phyloP scores from a whole-genome alignment of 2,888 invertebrate genomes.

The Pammene aurita region DNA sequence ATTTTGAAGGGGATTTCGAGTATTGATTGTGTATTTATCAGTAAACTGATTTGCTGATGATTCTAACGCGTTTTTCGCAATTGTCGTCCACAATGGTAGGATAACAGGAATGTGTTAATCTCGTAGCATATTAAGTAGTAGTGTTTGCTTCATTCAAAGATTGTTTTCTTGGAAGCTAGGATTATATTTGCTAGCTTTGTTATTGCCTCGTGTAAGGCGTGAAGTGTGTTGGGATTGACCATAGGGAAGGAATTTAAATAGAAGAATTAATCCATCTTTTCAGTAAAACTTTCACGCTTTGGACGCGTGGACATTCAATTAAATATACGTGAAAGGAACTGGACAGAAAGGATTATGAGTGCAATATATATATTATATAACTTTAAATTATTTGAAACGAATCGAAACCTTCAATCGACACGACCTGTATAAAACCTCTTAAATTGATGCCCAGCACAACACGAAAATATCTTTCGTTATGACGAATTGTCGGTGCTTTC shows the following conservation, averaged over 20 bases:
- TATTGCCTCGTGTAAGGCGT: slow-evolving; percentile 35
- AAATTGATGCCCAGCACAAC: too few species aligned
- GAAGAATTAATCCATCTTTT: slow-evolving; percentile 15
- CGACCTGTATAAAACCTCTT: too few species aligned
- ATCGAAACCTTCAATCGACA: too few species aligned
- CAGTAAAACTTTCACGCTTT: not conserved
- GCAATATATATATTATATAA: not conserved
- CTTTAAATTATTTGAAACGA: too few species aligned
- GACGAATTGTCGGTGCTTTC: too few species aligned
- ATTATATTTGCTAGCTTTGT: slow-evolving; percentile 23
- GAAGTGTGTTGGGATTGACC: slow-evolving; percentile 30
- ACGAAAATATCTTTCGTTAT: too few species aligned
- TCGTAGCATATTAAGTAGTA: slow-evolving; percentile 22
- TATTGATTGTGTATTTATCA: slow-evolving; percentile 37
- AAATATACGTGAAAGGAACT: not conserved
- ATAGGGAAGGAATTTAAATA: slow-evolving; percentile 6
- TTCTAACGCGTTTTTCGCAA: slow-evolving; percentile 20
- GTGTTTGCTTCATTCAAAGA: slow-evolving; percentile 30
- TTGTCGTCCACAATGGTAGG: slow-evolving; percentile 21
- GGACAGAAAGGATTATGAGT: not conserved
- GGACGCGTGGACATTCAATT: slow-evolving; percentile 1
- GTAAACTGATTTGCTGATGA: slow-evolving; percentile 31
- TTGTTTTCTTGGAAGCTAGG: slow-evolving; percentile 37
- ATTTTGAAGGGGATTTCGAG: slow-evolving; percentile 8
- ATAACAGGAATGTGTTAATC: slow-evolving; percentile 28